Percentiles rank a stretch among this genome's conserved stretches.
Conservation (phyloP, 2,888 invertebrate genomes). For the Cerceris rybyensis region DNA sequence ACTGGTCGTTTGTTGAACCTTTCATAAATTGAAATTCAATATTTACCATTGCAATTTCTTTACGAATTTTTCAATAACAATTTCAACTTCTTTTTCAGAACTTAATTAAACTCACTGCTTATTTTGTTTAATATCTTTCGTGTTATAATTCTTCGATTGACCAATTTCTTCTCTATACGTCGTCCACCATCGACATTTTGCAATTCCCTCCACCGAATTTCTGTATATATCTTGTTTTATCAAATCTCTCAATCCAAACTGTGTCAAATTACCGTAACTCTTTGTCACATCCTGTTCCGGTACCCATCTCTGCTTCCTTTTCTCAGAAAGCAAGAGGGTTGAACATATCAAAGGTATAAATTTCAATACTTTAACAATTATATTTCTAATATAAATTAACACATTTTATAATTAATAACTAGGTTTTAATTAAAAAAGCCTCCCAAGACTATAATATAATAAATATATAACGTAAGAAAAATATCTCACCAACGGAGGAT, state of each 20-base stretch:
- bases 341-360: too few species aligned
- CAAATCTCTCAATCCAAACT: slow-evolving; percentile 59
- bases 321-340: too few species aligned
- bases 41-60: not conserved
- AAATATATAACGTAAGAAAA: too few species aligned
- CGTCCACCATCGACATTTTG: slow-evolving; percentile 33
- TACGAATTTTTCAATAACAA: not conserved
- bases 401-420: too few species aligned
- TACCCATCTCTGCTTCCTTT: slow-evolving; percentile 47
- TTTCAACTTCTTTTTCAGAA: not conserved
- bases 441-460: too few species aligned
- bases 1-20: slow-evolving; percentile 35
- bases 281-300: slow-evolving; percentile 61
- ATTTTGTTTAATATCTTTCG: not conserved
- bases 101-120: slow-evolving; percentile 23
- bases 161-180: slow-evolving; percentile 45
- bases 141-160: not conserved
- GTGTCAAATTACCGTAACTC: slow-evolving; percentile 63
- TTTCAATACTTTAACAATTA: too few species aligned
- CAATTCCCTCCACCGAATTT: slow-evolving; percentile 38
- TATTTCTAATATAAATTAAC: too few species aligned
- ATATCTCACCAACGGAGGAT: too few species aligned
- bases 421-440: too few species aligned
- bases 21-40: slow-evolving; percentile 13
- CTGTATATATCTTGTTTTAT: slow-evolving; percentile 18